phyloP scores from a whole-genome alignment of 2,797 vertebrate genomes.

The Pipistrellus nathusii region DNA sequence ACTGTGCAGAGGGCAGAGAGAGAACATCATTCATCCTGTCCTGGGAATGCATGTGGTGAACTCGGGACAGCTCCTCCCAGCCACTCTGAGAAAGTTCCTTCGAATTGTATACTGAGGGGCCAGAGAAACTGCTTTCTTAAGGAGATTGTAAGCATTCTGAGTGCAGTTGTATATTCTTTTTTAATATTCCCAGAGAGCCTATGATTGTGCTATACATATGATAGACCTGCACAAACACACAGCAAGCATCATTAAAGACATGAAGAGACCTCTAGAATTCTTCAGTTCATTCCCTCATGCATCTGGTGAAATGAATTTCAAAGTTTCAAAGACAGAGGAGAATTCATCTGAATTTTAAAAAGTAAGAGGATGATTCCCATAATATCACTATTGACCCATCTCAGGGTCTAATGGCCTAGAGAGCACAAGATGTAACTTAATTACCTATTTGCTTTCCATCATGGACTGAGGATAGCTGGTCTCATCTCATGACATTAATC shows the following conservation, averaged over 20 bases:
- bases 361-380: neutral
- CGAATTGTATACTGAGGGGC: neutral
- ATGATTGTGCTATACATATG: too few species aligned
- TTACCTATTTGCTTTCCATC: neutral
- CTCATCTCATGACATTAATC: neutral
- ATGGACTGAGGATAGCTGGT: neutral
- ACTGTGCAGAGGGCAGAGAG: neutral
- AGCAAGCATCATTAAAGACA: too few species aligned
- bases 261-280: neutral
- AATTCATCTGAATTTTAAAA: neutral
- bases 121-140: neutral
- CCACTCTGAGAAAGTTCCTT: neutral
- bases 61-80: neutral
- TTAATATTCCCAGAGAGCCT: neutral
- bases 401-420: neutral
- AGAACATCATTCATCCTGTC: neutral
- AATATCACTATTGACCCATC: neutral
- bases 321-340: neutral
- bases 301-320: neutral
- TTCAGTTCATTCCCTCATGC: neutral
- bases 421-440: neutral
- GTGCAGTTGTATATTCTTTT: neutral
- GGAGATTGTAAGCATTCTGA: neutral
- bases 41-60: rapidly evolving
- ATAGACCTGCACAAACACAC: neutral